Conservation (phyloP, 1,140 invertebrate species). For the Diorhabda sublineata region DNA sequence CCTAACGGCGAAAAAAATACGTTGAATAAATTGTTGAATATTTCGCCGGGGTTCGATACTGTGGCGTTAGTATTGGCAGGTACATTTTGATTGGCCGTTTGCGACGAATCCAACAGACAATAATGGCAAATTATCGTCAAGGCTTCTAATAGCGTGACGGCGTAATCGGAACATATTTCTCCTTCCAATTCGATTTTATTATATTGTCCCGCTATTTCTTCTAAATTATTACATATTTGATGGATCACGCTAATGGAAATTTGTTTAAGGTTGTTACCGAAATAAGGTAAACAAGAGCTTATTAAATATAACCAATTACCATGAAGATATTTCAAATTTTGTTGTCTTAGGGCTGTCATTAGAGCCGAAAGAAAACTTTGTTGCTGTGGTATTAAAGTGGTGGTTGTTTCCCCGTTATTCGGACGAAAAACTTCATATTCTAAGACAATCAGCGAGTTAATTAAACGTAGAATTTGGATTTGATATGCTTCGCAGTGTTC, state of each 20-base stretch:
- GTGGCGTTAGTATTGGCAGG: slow-evolving; percentile 49
- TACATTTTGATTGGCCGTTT: slow-evolving; percentile 57
- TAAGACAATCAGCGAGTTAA: slow-evolving; percentile 71
- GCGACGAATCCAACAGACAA: slow-evolving; percentile 73
- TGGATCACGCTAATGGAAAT: slow-evolving; percentile 75
- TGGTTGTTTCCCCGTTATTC: slow-evolving; percentile 28
- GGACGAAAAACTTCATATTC: slow-evolving; percentile 62
- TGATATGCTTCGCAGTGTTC: slow-evolving; percentile 75
- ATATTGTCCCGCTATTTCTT: slow-evolving; percentile 51
- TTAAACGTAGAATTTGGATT: slow-evolving; percentile 68
- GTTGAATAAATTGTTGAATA: slow-evolving; percentile 79
- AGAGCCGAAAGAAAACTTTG: slow-evolving; percentile 83
- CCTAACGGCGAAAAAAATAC: slow-evolving; percentile 57
- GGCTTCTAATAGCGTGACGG: slow-evolving; percentile 75
- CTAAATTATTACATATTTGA: slow-evolving; percentile 81
- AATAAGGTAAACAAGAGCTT: slow-evolving; percentile 70
- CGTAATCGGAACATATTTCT: slow-evolving; percentile 64
- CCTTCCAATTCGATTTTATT: slow-evolving; percentile 36
- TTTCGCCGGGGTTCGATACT: slow-evolving; percentile 60
- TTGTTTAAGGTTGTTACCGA: slow-evolving; percentile 68
- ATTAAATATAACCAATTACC: slow-evolving; percentile 78
- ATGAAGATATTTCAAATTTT: slow-evolving; percentile 66
- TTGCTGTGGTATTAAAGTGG: slow-evolving; percentile 67
- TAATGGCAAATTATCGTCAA: slow-evolving; percentile 82
- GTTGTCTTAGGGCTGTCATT: slow-evolving; percentile 66